Base-by-base conservation (phyloP, 2,888 invertebrate genomes). In the Drosophila robusta region DNA sequence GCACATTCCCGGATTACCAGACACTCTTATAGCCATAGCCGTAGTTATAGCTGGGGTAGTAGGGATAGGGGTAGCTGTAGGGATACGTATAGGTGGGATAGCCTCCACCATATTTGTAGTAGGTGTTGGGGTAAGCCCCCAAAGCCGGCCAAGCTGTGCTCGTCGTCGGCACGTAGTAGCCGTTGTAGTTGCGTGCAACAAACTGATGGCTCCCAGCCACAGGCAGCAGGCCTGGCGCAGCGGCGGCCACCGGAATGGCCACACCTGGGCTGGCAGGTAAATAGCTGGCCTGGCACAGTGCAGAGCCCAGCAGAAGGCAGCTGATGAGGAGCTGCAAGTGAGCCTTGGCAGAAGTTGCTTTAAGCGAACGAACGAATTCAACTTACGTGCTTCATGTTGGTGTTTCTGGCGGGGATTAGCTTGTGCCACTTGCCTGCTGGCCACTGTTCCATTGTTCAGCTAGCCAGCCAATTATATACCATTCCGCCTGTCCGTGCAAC, bases 141-240 rank as follows among this genome's bases (percentile, higher is more conserved):
- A 46, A 52, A 1, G 68, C 51, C 12, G 80, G 77, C 80, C 76
- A 76, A 39, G 58, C 45, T 18, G 72, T 18, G 2, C 70, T 9
- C 2, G 72, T 46, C 4, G 70, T 62, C 11, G 90, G 84, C 46
- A 89, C 84, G 64, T 86, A 80, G 24, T 80, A 72, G 24, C 90
- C 89, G 79, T 91, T 89, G 60, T 89, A 89, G 68, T 90, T 88
- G 6, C 90, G 90, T 2, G 89, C 70, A n/a, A 92, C 80, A 44
- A 90, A 90, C 60, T 91, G 91, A 70, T 89, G 84, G 36, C 91
- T 90, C 6, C 75, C 41, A 11, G 89, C 76, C 12, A 90, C 77
- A 0, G 90, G 90, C n/a, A 90, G 73, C 55, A 90, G 74, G 29
- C 29, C 29, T 0, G 26, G 26, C 7, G 2, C 24, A 5, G 24